A percentile compares a stretch with the other conserved stretches of the same genome.
These are phyloP conservation scores for Prionchulus punctatus DNA, from an alignment of 2,888 invertebrate genomes.

Conservation along the genomic window DNA sequence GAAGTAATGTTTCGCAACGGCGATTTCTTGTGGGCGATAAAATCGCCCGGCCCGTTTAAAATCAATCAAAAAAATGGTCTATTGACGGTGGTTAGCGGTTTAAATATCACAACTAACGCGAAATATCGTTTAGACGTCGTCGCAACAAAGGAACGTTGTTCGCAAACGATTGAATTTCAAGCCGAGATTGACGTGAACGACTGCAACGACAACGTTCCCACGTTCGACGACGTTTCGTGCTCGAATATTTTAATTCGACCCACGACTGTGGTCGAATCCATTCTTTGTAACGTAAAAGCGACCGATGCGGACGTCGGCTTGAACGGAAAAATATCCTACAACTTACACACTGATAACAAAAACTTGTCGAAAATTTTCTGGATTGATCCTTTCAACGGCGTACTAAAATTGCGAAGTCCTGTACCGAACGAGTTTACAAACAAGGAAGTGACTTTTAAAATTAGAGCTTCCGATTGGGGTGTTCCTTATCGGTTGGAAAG, in stretches of 20 bases:
- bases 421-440: slow-evolving; percentile 15
- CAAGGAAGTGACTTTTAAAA: slow-evolving; percentile 33
- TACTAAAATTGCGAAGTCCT: slow-evolving; percentile 52
- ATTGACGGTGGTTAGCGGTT: too few relatives aligned
- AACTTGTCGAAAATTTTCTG: slow-evolving; percentile 47
- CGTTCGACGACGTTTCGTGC: slow-evolving; percentile 14
- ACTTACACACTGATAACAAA: slow-evolving; percentile 69
- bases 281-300: slow-evolving; percentile 65
- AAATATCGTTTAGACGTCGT: too few relatives aligned
- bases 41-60: too few relatives aligned
- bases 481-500: slow-evolving; percentile 71
- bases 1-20: too few relatives aligned
- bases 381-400: slow-evolving; percentile 79
- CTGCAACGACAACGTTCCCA: slow-evolving; percentile 25
- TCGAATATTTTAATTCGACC: background rate
- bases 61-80: too few relatives aligned
- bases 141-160: too few relatives aligned
- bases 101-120: too few relatives aligned
- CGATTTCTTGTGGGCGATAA: too few relatives aligned
- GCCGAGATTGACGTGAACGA: slow-evolving; percentile 23
- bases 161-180: too few relatives aligned
- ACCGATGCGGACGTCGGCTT: slow-evolving; percentile 78
- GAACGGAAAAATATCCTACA: slow-evolving; percentile 85
- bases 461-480: slow-evolving; percentile 90
- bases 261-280: slow-evolving; percentile 32